Evolutionary conservation across 2,888 invertebrate genomes (phyloP).

Genomic region (Tipula lateralis): DNA sequence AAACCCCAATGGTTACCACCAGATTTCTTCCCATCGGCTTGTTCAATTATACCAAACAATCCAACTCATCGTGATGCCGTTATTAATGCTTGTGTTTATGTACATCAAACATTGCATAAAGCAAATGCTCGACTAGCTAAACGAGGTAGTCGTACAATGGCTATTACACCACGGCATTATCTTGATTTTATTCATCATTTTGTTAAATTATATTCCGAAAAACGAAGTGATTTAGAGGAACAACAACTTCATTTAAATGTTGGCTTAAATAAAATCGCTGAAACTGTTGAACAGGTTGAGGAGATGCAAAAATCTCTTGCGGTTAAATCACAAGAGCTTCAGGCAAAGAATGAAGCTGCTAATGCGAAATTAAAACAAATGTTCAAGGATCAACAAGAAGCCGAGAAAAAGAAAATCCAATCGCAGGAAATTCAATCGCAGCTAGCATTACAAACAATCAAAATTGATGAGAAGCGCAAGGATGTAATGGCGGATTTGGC

Average conservation of each 20-base stretch:
- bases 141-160: constrained; percentile 91
- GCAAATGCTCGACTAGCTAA: constrained; percentile 88
- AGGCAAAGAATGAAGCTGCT: constrained; percentile 97
- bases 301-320: constrained; percentile 99
- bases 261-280: constrained; percentile 96
- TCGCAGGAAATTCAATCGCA: constrained; percentile 91
- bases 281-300: constrained; percentile 98
- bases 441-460: constrained; percentile 82
- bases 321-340: constrained; percentile 88
- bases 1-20: constrained; percentile 79
- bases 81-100: constrained; percentile 97
- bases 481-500: constrained; percentile 95
- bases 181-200: constrained; percentile 99
- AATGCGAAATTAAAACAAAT: constrained; percentile 99
- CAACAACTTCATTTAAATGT: constrained; percentile 98
- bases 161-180: constrained; percentile 96
- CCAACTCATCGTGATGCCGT: constrained; percentile 91
- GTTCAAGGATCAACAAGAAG: constrained; percentile 99
- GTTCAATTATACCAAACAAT: constrained; percentile 66
- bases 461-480: constrained; percentile 88
- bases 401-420: constrained; percentile 97
- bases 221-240: constrained; percentile 95
- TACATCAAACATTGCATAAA: constrained; percentile 94
- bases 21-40: constrained; percentile 85
- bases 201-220: constrained; percentile 95